Conservation (phyloP, 1,140 invertebrate species). For the Orius laevigatus region DNA sequence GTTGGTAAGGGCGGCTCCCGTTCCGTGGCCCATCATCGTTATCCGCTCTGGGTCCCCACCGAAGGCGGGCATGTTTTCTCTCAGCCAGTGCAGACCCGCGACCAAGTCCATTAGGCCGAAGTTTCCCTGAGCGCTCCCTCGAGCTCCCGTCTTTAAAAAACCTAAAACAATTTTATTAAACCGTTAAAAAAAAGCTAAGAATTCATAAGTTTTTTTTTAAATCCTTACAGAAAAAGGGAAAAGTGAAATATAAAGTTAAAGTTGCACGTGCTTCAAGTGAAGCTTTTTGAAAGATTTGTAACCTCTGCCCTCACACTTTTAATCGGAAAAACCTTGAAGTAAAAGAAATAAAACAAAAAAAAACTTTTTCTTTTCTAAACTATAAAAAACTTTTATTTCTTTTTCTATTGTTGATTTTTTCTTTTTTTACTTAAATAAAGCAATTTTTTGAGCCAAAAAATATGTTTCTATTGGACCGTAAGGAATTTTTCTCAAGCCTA, state of each 20-base stretch:
- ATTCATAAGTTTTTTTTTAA: neutral
- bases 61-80: slow-evolving; percentile 78
- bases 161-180: slow-evolving; percentile 33
- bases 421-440: too few relatives aligned
- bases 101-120: slow-evolving; percentile 89
- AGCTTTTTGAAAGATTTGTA: too few relatives aligned
- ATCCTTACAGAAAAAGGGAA: neutral
- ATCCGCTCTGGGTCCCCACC: slow-evolving; percentile 77
- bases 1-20: slow-evolving; percentile 84
- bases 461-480: too few relatives aligned
- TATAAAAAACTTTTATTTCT: too few relatives aligned
- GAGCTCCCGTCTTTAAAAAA: slow-evolving; percentile 74
- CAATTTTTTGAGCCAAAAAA: too few relatives aligned
- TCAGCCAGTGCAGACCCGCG: slow-evolving; percentile 82
- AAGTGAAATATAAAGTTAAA: too few relatives aligned
- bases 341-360: neutral
- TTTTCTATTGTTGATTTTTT: too few relatives aligned
- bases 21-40: slow-evolving; percentile 82
- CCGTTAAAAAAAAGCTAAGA: neutral
- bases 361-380: too few relatives aligned
- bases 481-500: too few relatives aligned
- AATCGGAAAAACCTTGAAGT: neutral
- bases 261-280: neutral
- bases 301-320: neutral
- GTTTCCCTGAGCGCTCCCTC: slow-evolving; percentile 76